Evolutionary conservation across 1,140 invertebrate genomes (phyloP), one percentile per base, ranked within the genome.

Genomic region (Holotrichia oblita): DNA sequence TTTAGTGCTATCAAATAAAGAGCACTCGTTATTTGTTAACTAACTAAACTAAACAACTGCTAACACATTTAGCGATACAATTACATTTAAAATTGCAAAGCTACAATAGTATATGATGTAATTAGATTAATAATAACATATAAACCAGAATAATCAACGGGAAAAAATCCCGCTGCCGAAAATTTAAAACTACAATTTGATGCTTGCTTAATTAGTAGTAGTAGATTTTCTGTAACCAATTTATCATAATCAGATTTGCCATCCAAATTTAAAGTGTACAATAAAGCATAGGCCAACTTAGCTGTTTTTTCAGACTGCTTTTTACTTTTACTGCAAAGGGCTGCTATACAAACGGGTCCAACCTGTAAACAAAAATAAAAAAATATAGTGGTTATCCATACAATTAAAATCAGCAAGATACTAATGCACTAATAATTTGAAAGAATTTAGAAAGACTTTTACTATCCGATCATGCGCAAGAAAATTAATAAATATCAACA

Each of bases 41-140:
- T n/a, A 41, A 6, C 4, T 10, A 41, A 41, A 41, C 4, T 10
- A 41, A 41, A 41, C 40, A 55, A 55, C 14, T n/a, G 2, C 48
- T 55, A 14, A n/a, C 48, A n/a, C n/a, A n/a, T n/a, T n/a, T 0
- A 14, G 17, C 48, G 0, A n/a, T 6, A 55, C 1, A 55, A 0
- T 55, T 27, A 27, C 3, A 8, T 24, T 27, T 27, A 69, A 34
- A 69, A 69, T n/a, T 69, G 61, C 9, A 69, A 27, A 9, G 27
- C 61, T 27, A 69, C 61, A 69, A 69, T 69, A 2, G 22, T 34
- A 69, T 69, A 69, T 10, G 61, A 69, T 9, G 61, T 69, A 12
- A 69, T 69, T 6, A 69, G 27, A 27, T 69, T 69, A 27, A 69
- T 34, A 27, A 69, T 69, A 12, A 69, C 61, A 69, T 69, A 69